A percentile compares a stretch with the other conserved stretches of the same genome.
Conservation (phyloP, 2,113 vertebrate genomes). For the Grammomys dolichurus region DNA sequence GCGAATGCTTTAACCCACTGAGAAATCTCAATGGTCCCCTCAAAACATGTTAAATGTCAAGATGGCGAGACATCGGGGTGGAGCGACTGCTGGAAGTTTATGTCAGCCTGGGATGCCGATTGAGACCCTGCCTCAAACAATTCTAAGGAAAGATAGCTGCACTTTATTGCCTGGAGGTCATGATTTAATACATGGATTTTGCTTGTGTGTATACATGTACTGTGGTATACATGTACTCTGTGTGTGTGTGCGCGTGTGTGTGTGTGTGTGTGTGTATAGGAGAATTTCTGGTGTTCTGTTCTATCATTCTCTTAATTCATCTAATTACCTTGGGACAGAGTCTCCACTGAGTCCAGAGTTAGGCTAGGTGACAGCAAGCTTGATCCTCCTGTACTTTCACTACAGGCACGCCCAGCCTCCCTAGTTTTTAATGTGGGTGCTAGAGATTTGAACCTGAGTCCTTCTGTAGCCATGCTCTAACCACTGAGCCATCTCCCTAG, state of each 20-base stretch:
- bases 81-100: neutral
- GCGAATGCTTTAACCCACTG: neutral
- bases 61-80: neutral
- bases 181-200: neutral
- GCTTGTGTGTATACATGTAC: no score
- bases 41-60: neutral
- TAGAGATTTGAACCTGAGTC: neutral
- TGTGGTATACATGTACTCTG: neutral
- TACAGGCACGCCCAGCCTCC: no score
- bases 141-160: neutral
- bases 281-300: neutral
- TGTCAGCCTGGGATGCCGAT: neutral
- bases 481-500: neutral
- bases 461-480: neutral
- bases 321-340: neutral
- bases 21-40: neutral
- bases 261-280: neutral
- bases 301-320: neutral
- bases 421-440: no score
- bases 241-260: neutral
- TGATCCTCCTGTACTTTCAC: neutral
- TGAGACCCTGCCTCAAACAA: neutral
- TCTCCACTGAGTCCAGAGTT: neutral
- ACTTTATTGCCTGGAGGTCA: neutral
- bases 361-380: neutral